Conservation (phyloP, 2,888 invertebrate genomes). For the Orchesella flavescens region DNA sequence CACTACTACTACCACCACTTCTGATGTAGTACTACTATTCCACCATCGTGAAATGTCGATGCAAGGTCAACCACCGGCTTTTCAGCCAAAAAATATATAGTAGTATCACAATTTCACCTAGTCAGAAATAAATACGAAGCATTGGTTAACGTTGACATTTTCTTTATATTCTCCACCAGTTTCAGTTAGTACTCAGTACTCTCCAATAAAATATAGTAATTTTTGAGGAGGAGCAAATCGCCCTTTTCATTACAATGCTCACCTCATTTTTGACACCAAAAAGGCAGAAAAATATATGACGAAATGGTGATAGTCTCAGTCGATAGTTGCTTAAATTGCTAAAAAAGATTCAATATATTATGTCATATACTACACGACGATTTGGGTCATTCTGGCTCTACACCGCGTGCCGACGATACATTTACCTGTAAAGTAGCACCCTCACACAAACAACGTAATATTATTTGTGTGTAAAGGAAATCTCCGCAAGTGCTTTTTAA, state of each 20-base stretch:
- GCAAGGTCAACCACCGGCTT: constrained; percentile 49
- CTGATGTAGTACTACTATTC: background rate
- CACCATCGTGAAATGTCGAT: constrained; percentile 38
- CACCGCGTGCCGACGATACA: no score
- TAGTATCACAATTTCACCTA: background rate
- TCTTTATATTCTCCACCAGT: no score
- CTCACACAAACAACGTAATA: no score
- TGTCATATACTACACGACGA: no score
- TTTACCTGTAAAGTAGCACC: no score
- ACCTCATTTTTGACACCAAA: background rate
- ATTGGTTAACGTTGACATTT: background rate
- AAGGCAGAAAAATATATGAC: background rate
- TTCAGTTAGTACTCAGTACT: background rate
- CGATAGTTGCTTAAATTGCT: no score
- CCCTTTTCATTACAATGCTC: background rate
- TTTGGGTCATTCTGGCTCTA: no score
- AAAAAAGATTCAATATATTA: no score
- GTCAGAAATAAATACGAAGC: background rate
- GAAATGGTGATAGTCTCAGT: no score
- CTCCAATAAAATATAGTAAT: background rate
- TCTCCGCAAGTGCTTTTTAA: no score
- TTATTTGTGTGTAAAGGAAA: no score
- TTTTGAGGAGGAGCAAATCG: background rate
- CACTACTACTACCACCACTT: no score
- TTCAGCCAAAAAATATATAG: background rate